Conservation (phyloP, 2,888 invertebrate genomes). For the Antitype chi region DNA sequence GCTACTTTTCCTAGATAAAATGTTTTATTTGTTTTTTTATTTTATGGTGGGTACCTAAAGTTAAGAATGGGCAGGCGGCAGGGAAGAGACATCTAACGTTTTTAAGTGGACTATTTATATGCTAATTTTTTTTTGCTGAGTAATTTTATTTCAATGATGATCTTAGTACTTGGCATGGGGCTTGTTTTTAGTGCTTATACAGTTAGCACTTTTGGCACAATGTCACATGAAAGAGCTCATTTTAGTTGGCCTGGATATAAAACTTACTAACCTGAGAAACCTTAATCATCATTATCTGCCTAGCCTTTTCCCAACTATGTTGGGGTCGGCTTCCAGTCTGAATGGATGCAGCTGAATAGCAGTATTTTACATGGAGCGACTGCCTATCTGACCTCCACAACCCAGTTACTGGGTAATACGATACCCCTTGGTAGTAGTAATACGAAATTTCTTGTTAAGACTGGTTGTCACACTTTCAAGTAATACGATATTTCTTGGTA, state of each 20-base stretch:
- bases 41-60: slow-evolving; percentile 50
- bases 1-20: slow-evolving; percentile 60
- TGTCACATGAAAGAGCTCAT: too few species aligned
- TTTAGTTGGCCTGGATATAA: neutral
- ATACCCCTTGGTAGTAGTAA: too few species aligned
- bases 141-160: slow-evolving; percentile 10
- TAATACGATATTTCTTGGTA: too few species aligned
- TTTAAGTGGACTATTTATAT: slow-evolving; percentile 37
- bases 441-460: too few species aligned
- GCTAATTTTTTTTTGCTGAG: slow-evolving; percentile 12
- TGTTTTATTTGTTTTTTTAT: slow-evolving; percentile 68
- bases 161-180: slow-evolving; percentile 19
- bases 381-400: too few species aligned
- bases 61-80: slow-evolving; percentile 37
- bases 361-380: too few species aligned
- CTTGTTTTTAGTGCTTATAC: slow-evolving; percentile 13
- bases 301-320: too few species aligned
- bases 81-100: slow-evolving; percentile 17
- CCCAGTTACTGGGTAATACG: too few species aligned
- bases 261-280: neutral
- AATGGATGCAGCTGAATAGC: too few species aligned
- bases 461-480: too few species aligned
- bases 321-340: too few species aligned
- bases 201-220: neutral
- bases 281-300: too few species aligned